These are phyloP conservation scores for Nemoura dubitans DNA, from an alignment of 2,888 invertebrate species.

Conservation along the genomic window DNA sequence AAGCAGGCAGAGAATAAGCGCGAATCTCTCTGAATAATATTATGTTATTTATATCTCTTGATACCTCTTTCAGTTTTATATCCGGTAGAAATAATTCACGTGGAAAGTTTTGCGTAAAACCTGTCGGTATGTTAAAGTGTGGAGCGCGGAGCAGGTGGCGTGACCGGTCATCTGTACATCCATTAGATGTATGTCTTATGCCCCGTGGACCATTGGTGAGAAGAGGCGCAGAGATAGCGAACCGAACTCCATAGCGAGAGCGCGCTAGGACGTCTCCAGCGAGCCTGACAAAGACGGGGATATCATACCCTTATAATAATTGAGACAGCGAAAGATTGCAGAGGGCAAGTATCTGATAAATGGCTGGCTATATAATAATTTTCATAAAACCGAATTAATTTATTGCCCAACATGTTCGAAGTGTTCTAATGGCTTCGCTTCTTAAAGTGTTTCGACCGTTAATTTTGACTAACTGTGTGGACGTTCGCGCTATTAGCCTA, in stretches of 20 bases:
- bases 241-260: background rate
- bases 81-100: slow-evolving; percentile 18
- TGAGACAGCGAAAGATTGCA: slow-evolving; percentile 13
- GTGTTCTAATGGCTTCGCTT: background rate
- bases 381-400: slow-evolving; percentile 12
- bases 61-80: slow-evolving; percentile 30
- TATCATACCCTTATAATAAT: background rate
- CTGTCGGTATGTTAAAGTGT: slow-evolving; percentile 33
- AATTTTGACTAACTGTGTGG: background rate
- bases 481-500: background rate
- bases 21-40: slow-evolving; percentile 16
- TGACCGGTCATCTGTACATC: slow-evolving; percentile 20
- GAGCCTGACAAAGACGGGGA: background rate
- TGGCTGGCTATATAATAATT: background rate
- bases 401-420: background rate
- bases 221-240: background rate
- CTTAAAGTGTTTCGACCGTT: background rate
- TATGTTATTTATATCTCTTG: slow-evolving; percentile 32
- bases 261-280: background rate
- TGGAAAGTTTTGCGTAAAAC: slow-evolving; percentile 31
- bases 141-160: background rate
- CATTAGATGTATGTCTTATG: slow-evolving; percentile 18
- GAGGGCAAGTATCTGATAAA: background rate
- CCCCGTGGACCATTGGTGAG: background rate
- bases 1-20: slow-evolving; percentile 1